These are phyloP conservation scores for Ladona fulva DNA, from an alignment of 1,140 invertebrate species.

Conservation along the genomic window DNA sequence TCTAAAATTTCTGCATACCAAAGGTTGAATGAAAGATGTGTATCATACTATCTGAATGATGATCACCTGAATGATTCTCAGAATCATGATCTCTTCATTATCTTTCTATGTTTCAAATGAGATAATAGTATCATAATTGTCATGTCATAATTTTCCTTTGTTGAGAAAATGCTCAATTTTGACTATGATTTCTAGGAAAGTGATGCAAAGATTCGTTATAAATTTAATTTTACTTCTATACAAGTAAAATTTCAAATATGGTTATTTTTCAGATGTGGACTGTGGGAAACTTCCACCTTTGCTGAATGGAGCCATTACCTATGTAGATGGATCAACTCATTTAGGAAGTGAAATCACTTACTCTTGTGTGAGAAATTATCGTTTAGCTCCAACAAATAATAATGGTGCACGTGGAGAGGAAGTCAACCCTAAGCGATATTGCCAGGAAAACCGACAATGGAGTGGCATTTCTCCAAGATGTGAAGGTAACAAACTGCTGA, in stretches of 20 bases:
- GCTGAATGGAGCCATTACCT: constrained; percentile 66
- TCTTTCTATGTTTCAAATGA: too few relatives aligned
- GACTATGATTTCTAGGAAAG: too few relatives aligned
- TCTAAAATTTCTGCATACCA: too few relatives aligned
- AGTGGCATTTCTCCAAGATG: constrained; percentile 75
- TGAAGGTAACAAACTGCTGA: constrained; percentile 52
- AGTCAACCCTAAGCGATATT: constrained; percentile 41
- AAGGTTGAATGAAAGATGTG: too few relatives aligned
- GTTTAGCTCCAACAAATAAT: constrained; percentile 46
- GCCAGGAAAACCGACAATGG: constrained; percentile 68
- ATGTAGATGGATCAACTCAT: constrained; percentile 67
- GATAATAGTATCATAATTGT: not conserved
- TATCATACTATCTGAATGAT: too few relatives aligned
- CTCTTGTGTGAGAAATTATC: constrained; percentile 68
- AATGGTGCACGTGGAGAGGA: not conserved
- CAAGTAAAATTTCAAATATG: not conserved
- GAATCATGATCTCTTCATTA: too few relatives aligned
- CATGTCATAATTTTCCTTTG: not conserved
- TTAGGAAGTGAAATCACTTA: constrained; percentile 70
- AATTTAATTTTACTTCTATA: too few relatives aligned
- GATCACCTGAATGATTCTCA: too few relatives aligned
- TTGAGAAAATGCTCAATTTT: not conserved
- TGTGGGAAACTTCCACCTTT: constrained; percentile 76
- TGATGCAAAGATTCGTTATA: too few relatives aligned
- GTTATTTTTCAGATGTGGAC: constrained; percentile 61